A percentile compares a stretch with the other conserved stretches of the same genome.
Conservation (phyloP, 2,888 invertebrate genomes). For the Diarsia mendica region DNA sequence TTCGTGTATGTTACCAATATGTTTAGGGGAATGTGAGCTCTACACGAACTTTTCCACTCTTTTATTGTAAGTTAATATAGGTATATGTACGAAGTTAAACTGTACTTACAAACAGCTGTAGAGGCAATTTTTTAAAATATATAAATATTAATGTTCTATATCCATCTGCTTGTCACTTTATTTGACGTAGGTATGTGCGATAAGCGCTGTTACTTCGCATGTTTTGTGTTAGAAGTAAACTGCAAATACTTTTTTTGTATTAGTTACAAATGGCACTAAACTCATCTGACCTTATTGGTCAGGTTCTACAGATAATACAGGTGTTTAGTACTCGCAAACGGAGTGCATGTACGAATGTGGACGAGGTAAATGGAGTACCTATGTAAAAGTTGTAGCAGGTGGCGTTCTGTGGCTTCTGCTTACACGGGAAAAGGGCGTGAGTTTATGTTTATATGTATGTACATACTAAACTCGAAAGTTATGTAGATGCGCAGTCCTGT, state of each 20-base stretch:
- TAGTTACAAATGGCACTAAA: not conserved
- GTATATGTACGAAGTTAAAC: too few relatives aligned
- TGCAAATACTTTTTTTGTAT: not conserved
- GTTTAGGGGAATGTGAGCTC: not conserved
- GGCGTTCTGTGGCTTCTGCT: too few relatives aligned
- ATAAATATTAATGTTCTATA: not conserved
- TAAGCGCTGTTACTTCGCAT: not conserved
- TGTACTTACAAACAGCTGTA: not conserved
- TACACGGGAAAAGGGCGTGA: too few relatives aligned
- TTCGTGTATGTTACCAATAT: not conserved
- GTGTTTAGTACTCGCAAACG: too few relatives aligned
- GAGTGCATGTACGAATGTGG: too few relatives aligned
- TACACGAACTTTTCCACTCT: not conserved
- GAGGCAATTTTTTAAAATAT: not conserved
- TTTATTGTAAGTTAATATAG: not conserved
- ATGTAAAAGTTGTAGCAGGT: too few relatives aligned
- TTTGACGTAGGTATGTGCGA: not conserved
- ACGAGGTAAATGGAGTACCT: too few relatives aligned
- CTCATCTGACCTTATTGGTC: not conserved
- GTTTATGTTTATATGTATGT: too few relatives aligned
- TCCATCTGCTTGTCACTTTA: too few relatives aligned
- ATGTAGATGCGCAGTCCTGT: not conserved
- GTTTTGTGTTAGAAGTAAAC: not conserved
- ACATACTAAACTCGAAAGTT: not conserved
- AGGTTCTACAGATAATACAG: too few relatives aligned